phyloP scores from a whole-genome alignment of 2,888 invertebrate species.

The Melieria omissa region DNA sequence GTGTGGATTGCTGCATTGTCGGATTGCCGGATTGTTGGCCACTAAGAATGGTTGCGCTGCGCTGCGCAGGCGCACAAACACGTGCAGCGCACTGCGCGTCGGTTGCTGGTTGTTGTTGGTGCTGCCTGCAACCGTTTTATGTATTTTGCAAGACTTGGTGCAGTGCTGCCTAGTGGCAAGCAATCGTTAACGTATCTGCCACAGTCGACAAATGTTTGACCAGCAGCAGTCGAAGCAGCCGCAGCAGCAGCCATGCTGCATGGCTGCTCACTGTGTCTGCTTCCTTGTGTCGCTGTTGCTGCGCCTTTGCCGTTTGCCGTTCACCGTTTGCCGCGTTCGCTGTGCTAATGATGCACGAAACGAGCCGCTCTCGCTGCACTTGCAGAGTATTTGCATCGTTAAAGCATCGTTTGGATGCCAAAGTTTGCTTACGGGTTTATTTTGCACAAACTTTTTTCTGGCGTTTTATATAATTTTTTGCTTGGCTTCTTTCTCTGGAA shows the following conservation, averaged over 20 bases:
- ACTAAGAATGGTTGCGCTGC: no score
- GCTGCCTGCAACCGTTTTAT: no score
- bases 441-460: no score
- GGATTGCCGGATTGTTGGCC: no score
- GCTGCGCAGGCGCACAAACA: no score
- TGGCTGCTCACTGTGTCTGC: slow-evolving; percentile 10
- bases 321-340: background rate
- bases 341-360: slow-evolving; percentile 28
- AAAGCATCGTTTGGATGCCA: slow-evolving; percentile 23
- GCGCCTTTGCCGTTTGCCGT: background rate
- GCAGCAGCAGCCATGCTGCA: background rate
- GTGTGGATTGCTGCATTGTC: no score
- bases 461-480: no score
- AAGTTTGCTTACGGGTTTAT: slow-evolving; percentile 19
- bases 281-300: slow-evolving; percentile 5
- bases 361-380: slow-evolving; percentile 16
- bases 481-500: no score
- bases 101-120: no score
- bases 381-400: slow-evolving; percentile 28
- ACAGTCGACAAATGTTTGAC: slow-evolving; percentile 38
- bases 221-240: slow-evolving; percentile 13
- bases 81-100: no score
- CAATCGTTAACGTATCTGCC: slow-evolving; percentile 36
- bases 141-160: no score
- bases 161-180: background rate